phyloP scores from a whole-genome alignment of 2,113 vertebrate species.

The Lycocorax pyrrhopterus region DNA sequence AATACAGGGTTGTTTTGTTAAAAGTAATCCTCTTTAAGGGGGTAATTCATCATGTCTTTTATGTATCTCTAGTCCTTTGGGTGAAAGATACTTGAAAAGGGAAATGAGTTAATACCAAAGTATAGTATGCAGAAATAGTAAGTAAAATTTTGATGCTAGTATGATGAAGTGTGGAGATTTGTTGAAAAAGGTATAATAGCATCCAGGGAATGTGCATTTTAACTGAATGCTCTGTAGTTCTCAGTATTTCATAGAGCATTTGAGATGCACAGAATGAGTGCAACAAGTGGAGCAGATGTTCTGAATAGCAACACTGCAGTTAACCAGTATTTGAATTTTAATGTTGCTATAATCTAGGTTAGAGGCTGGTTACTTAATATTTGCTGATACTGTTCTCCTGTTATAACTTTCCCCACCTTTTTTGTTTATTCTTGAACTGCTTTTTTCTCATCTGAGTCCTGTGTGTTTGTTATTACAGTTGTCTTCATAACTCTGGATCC shows the following conservation, averaged over 20 bases:
- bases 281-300: neutral
- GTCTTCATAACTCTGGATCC: neutral
- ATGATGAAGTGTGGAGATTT: neutral
- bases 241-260: neutral
- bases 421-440: neutral
- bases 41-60: neutral
- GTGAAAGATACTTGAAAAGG: neutral
- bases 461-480: neutral
- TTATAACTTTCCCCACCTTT: fast-evolving
- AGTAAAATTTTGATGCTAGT: neutral
- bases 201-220: neutral
- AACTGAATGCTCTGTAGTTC: neutral
- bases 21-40: neutral
- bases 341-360: neutral
- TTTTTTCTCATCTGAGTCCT: neutral
- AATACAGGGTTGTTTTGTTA: neutral
- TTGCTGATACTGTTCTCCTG: neutral
- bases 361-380: neutral
- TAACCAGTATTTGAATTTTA: neutral
- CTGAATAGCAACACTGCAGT: neutral
- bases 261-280: neutral
- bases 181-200: neutral
- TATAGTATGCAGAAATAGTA: neutral
- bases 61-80: neutral
- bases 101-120: neutral